A percentile compares a stretch with the other conserved stretches of the same genome.
phyloP scores from a whole-genome alignment of 1,140 invertebrate genomes.

The Leptestheria dahalacensis region DNA sequence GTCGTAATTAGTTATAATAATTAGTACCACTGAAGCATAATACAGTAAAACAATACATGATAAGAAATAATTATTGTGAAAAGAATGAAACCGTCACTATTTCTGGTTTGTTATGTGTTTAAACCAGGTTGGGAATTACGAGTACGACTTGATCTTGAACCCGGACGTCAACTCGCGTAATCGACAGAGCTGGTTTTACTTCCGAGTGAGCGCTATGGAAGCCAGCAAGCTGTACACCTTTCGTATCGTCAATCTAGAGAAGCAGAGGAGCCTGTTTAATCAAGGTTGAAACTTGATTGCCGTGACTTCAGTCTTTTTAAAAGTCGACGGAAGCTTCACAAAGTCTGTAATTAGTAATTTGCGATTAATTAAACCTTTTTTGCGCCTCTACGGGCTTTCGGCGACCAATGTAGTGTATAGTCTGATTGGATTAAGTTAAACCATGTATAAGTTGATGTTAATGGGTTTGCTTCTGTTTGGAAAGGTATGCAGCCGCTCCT shows the following conservation, averaged over 20 bases:
- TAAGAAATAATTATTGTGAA: no score
- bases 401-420: no score
- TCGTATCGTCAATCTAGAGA: slow-evolving; percentile 84
- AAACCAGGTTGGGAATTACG: slow-evolving; percentile 43
- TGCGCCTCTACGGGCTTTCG: no score
- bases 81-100: background rate
- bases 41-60: no score
- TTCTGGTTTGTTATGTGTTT: slow-evolving; percentile 1
- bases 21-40: no score
- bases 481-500: slow-evolving; percentile 77
- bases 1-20: no score
- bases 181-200: slow-evolving; percentile 87
- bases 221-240: slow-evolving; percentile 56
- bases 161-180: slow-evolving; percentile 68
- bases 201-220: slow-evolving; percentile 70
- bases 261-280: slow-evolving; percentile 77
- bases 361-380: no score
- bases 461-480: background rate
- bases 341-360: no score
- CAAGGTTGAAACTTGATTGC: slow-evolving; percentile 42
- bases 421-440: slow-evolving; percentile 1
- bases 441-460: no score
- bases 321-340: no score
- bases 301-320: background rate
- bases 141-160: slow-evolving; percentile 74